Percentiles rank a stretch among this genome's conserved stretches.
Evolutionary conservation across 2,113 vertebrate genomes (phyloP).

Genomic region (Thomomys bottae): DNA sequence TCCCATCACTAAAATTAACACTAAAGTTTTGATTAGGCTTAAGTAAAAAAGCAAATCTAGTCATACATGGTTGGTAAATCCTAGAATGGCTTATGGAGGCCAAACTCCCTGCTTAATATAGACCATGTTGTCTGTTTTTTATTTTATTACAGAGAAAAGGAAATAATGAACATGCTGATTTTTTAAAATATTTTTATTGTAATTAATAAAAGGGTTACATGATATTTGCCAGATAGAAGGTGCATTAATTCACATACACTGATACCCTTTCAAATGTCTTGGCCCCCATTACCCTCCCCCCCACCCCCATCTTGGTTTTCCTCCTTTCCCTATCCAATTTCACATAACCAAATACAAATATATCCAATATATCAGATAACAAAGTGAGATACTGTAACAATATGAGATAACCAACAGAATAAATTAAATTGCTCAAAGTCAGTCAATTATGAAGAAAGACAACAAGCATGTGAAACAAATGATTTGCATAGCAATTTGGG

Average conservation of each 20-base stretch:
- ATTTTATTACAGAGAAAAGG: neutral
- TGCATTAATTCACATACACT: too few relatives aligned
- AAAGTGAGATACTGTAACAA: too few relatives aligned
- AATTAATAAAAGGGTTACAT: too few relatives aligned
- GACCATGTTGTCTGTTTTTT: neutral
- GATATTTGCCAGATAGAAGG: too few relatives aligned
- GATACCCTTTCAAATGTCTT: too few relatives aligned
- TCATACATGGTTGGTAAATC: constrained; percentile 35
- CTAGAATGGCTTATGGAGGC: constrained; percentile 9
- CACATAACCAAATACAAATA: too few relatives aligned
- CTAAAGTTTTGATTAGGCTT: neutral
- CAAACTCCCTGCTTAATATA: constrained; percentile 46
- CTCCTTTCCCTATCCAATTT: too few relatives aligned
- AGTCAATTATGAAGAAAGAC: neutral
- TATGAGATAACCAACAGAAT: too few relatives aligned
- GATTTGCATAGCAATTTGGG: neutral
- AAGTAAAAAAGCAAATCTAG: constrained; percentile 23
- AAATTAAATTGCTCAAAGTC: neutral
- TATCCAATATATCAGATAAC: too few relatives aligned
- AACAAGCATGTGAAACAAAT: neutral
- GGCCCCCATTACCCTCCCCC: too few relatives aligned
- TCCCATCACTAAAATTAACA: constrained; percentile 10
- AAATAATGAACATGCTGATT: neutral
- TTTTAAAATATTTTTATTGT: too few relatives aligned
- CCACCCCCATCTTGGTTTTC: too few relatives aligned